These are phyloP conservation scores for Odontesthes bonariensis DNA, from an alignment of 2,113 vertebrate species.

Conservation along the genomic window DNA sequence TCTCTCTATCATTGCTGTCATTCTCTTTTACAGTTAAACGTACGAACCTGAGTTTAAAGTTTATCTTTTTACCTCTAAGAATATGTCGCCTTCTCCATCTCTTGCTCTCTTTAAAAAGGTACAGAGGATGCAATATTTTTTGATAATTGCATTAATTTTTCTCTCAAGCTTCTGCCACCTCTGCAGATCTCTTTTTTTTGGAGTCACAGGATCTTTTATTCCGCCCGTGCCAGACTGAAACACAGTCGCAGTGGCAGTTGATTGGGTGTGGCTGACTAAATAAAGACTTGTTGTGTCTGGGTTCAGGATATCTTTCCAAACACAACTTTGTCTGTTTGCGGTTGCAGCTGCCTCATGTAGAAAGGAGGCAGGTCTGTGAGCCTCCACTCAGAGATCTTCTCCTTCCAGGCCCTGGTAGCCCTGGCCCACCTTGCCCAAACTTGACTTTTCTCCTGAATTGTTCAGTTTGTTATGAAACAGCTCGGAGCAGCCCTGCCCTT, in stretches of 20 bases:
- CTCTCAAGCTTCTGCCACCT: not conserved
- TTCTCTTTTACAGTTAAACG: conserved; percentile 24
- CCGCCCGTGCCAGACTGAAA: conserved; percentile 54
- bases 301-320: conserved; percentile 69
- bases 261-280: conserved; percentile 73
- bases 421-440: not conserved
- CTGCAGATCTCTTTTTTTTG: conserved; percentile 1
- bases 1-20: conserved; percentile 35
- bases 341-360: conserved; percentile 66
- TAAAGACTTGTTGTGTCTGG: conserved; percentile 80
- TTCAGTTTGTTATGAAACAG: conserved; percentile 3
- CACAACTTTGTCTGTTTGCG: conserved; percentile 75
- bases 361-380: conserved; percentile 50
- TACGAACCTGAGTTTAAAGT: too few relatives aligned
- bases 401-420: conserved; percentile 46
- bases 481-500: not conserved
- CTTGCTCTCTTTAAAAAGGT: not conserved
- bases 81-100: not conserved
- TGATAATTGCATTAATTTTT: not conserved
- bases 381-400: conserved; percentile 37
- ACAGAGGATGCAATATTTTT: not conserved
- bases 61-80: not conserved
- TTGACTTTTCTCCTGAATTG: not conserved
- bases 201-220: conserved; percentile 38
- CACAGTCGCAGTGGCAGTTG: conserved; percentile 64